Conservation (phyloP, 2,797 vertebrate genomes). For the Stomatorhinus walkeri region DNA sequence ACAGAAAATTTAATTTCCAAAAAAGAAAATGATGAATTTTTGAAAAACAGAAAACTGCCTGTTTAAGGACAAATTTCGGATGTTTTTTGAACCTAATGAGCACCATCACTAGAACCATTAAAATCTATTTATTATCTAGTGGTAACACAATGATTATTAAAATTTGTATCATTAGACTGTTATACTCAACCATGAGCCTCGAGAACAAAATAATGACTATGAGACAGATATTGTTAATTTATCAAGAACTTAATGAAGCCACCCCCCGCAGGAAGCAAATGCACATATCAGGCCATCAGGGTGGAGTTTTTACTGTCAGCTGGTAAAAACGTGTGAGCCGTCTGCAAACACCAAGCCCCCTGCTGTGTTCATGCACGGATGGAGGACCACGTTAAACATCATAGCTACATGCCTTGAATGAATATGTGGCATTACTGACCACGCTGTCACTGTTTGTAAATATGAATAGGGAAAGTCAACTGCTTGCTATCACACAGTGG, state of each 20-base stretch:
- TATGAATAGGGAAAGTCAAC: neutral
- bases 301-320: neutral
- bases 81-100: neutral
- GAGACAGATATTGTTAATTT: neutral
- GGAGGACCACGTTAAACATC: neutral
- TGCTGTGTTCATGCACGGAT: neutral
- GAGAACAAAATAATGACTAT: neutral
- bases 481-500: neutral
- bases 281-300: neutral
- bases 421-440: neutral
- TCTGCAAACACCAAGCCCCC: neutral
- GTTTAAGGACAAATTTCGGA: neutral
- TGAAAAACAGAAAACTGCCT: neutral
- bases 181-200: neutral
- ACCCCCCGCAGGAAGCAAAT: neutral
- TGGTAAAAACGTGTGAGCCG: neutral
- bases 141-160: neutral
- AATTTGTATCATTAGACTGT: neutral
- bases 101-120: neutral
- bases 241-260: neutral
- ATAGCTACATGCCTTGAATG: neutral
- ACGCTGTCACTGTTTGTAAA: neutral
- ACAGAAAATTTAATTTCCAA: neutral
- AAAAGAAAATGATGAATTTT: neutral
- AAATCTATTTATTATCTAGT: neutral